A percentile compares a stretch with the other conserved stretches of the same genome.
Conservation (phyloP, 1,140 invertebrate genomes). For the Brachionus plicatilis region DNA sequence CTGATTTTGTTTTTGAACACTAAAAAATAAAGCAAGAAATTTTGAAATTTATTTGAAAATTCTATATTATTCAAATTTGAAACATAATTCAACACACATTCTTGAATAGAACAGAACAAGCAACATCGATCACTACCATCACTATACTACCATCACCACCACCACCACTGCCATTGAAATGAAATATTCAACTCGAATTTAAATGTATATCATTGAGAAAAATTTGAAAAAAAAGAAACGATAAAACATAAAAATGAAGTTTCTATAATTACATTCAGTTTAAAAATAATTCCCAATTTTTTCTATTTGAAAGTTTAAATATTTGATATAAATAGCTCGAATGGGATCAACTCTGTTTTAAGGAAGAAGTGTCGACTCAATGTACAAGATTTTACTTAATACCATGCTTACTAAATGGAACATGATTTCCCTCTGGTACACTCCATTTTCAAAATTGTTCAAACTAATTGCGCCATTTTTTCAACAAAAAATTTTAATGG, state of each 20-base stretch:
- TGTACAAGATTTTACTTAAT: neutral
- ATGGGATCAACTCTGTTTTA: neutral
- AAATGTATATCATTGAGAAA: conserved; percentile 12
- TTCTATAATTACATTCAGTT: conserved; percentile 26
- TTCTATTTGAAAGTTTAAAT: neutral
- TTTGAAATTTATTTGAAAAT: conserved; percentile 24
- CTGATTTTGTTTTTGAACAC: conserved; percentile 26
- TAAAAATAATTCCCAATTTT: conserved; percentile 14
- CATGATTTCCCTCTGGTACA: neutral
- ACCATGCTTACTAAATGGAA: neutral
- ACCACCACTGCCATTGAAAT: neutral
- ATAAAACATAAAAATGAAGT: conserved; percentile 20
- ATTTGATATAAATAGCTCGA: neutral
- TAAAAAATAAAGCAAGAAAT: conserved; percentile 3
- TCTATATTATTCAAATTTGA: conserved; percentile 18
- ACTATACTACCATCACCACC: neutral
- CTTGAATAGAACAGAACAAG: neutral
- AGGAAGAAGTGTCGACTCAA: neutral
- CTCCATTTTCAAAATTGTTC: neutral
- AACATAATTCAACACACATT: conserved; percentile 19
- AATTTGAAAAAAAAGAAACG: neutral
- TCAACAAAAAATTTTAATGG: neutral
- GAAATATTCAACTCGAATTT: neutral
- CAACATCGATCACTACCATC: neutral
- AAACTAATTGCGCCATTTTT: conserved; percentile 23